Evolutionary conservation across 1,140 invertebrate species (phyloP), one percentile per base, ranked within the genome.

Genomic region (Nymphalis io): DNA sequence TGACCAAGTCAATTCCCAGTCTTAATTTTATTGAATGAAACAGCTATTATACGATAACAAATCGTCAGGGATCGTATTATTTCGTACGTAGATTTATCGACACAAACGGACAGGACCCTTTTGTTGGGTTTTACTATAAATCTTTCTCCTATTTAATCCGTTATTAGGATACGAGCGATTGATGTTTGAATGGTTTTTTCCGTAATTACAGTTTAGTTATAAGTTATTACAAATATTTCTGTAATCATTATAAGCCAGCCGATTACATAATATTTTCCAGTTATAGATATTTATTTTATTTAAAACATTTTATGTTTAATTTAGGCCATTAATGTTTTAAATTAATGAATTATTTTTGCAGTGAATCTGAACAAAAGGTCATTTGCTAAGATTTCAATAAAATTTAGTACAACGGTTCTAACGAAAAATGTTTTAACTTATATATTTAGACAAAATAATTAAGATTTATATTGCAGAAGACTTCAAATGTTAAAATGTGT

Each of bases 61-160:
- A 89, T 89, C 80, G 82, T 78, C 51, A 57, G 84, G 82, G 82
- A 85, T 86, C 78, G 81, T 86, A 89, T 87, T 89, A 89, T 87
- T 87, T 87, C 79, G 75, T 82, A 79, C 79, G 81, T 84, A 89
- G 87, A 89, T 89, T 89, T 89, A 89, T 89, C 75, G 83, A 76
- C 78, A 77, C 77, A 78, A 79, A 75, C 76, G 80, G 81, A 81
- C 82, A 76, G 70, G 79, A 76, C 70, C 80, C 82, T 74, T 83
- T 89, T 89, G 85, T 89, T 84, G 81, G 85, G 83, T 65, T 84
- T 81, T 77, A 81, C 74, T 80, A 84, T 89, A 87, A 89, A 87
- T 89, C 84, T 82, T 76, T 74, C 68, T 76, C 73, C 81, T 85
- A 83, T 81, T 88, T 85, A 86, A 86, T 85, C 81, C 80, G 76